Percentiles rank a stretch among this genome's conserved stretches.
phyloP scores from a whole-genome alignment of 2,888 invertebrate genomes.

The Tipula unca region DNA sequence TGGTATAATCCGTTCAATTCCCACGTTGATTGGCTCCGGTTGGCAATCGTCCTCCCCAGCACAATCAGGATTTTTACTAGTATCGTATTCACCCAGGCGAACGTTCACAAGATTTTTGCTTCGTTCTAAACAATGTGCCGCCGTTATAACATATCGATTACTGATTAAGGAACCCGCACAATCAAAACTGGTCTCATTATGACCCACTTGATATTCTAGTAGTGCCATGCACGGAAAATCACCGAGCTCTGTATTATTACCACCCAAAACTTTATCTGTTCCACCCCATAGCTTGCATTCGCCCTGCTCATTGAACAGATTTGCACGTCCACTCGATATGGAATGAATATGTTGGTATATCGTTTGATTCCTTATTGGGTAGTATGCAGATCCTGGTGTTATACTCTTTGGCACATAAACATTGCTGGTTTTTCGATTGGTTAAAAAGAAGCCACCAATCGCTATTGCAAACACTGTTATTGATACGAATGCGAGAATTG shows the following conservation, averaged over 20 bases:
- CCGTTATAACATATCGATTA: background rate
- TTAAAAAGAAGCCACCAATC: background rate
- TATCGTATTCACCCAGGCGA: background rate
- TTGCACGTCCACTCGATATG: background rate
- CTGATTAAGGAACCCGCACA: background rate
- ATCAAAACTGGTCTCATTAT: background rate
- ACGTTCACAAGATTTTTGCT: background rate
- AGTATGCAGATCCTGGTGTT: background rate
- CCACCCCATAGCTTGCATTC: background rate
- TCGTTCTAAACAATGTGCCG: background rate
- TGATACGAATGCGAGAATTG: background rate
- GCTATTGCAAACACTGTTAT: background rate
- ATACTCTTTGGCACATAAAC: background rate
- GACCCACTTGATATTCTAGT: slow-evolving; percentile 50
- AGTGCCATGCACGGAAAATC: slow-evolving; percentile 64
- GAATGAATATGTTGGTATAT: background rate
- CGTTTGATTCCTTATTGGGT: background rate
- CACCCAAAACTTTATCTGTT: slow-evolving; percentile 29
- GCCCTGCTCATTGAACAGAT: background rate
- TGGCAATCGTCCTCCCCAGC: background rate
- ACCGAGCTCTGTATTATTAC: slow-evolving; percentile 49
- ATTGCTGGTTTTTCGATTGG: background rate
- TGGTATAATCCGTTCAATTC: background rate
- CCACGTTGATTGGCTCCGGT: background rate
- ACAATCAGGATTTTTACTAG: background rate